Evolutionary conservation across 2,888 invertebrate species (phyloP).

Genomic region (Adela reaumurella): DNA sequence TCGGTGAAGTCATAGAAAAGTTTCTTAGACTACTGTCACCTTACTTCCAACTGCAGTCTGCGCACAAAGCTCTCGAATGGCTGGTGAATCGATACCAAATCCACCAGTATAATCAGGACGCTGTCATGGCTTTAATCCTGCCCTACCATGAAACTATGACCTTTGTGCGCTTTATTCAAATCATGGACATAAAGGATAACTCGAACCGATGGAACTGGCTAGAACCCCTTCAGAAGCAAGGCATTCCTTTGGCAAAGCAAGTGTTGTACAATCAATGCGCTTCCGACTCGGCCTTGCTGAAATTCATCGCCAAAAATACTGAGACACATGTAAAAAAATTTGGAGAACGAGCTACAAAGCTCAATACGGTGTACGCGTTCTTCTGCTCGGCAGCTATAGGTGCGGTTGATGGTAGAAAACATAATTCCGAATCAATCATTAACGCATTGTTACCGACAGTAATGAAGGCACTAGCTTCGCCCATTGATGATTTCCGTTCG

Average conservation of each 20-base stretch:
- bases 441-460: slow-evolving; percentile 67
- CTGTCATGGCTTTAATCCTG: slow-evolving; percentile 74
- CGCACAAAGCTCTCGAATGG: slow-evolving; percentile 94
- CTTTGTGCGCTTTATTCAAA: slow-evolving; percentile 78
- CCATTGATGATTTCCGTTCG: slow-evolving; percentile 66
- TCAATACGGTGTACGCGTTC: slow-evolving; percentile 75
- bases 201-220: slow-evolving; percentile 77
- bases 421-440: slow-evolving; percentile 59
- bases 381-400: slow-evolving; percentile 74
- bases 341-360: slow-evolving; percentile 52
- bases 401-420: slow-evolving; percentile 55
- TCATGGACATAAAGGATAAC: slow-evolving; percentile 61
- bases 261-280: slow-evolving; percentile 71
- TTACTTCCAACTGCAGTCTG: slow-evolving; percentile 78
- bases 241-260: slow-evolving; percentile 68
- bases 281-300: slow-evolving; percentile 33
- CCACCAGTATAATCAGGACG: slow-evolving; percentile 82
- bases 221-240: slow-evolving; percentile 66
- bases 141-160: slow-evolving; percentile 93
- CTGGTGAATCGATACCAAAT: slow-evolving; percentile 85
- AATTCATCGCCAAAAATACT: slow-evolving; percentile 28
- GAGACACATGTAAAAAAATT: slow-evolving; percentile 54
- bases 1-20: slow-evolving; percentile 71
- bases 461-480: slow-evolving; percentile 66
- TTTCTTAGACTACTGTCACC: slow-evolving; percentile 84